Percentiles rank a stretch among this genome's conserved stretches.
phyloP scores from a whole-genome alignment of 2,888 invertebrate genomes.

The Drosophila falleni region DNA sequence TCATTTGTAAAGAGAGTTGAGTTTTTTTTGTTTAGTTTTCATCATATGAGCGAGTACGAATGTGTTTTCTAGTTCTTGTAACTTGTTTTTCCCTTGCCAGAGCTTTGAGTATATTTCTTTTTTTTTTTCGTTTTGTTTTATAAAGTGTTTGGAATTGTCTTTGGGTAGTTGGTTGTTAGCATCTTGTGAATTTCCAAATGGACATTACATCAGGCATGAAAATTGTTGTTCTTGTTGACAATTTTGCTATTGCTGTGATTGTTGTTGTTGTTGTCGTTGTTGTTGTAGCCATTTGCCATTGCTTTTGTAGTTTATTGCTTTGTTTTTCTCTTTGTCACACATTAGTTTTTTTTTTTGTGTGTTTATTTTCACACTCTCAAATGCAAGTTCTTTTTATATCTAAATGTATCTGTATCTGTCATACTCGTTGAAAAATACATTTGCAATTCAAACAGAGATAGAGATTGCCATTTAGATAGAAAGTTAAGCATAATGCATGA shows the following conservation, averaged over 20 bases:
- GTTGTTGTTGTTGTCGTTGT: not conserved
- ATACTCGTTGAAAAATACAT: constrained; percentile 28
- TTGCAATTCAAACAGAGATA: constrained; percentile 39
- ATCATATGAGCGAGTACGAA: constrained; percentile 21
- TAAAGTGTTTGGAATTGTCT: constrained; percentile 43
- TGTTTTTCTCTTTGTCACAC: constrained; percentile 49
- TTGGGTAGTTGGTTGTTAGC: constrained; percentile 43
- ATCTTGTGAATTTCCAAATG: constrained; percentile 58
- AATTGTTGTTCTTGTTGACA: constrained; percentile 57
- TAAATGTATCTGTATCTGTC: constrained; percentile 10
- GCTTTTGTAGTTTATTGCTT: constrained; percentile 53
- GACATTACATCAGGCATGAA: constrained; percentile 61
- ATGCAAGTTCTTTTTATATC: constrained; percentile 29
- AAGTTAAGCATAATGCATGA: constrained; percentile 15
- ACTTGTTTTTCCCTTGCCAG: constrained; percentile 5
- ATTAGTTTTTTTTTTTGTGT: constrained; percentile 36
- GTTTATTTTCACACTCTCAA: constrained; percentile 55
- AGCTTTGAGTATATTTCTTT: constrained; percentile 7
- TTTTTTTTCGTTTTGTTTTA: constrained; percentile 16
- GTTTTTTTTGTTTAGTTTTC: constrained; percentile 44
- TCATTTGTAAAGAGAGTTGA: constrained; percentile 27
- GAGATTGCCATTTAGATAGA: constrained; percentile 5
- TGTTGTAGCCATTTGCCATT: constrained; percentile 16
- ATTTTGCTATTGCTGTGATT: constrained; percentile 21
- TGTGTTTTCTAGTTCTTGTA: constrained; percentile 15